Percentiles rank a stretch among this genome's conserved stretches.
Conservation (phyloP, 2,797 vertebrate species). For the Falco biarmicus region DNA sequence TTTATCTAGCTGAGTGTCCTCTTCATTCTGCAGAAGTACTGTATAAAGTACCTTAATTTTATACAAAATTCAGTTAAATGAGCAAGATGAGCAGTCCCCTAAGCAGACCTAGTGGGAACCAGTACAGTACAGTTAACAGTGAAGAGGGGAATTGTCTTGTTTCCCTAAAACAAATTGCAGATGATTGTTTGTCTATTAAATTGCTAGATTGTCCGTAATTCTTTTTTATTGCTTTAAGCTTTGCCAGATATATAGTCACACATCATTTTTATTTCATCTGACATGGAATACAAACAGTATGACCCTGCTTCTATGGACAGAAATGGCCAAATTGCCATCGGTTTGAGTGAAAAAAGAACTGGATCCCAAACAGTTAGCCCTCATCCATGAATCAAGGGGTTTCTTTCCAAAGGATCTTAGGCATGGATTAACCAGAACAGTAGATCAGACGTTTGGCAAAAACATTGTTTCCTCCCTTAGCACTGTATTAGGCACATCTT, state of each 20-base stretch:
- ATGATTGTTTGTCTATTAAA: not conserved
- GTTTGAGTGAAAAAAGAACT: not conserved
- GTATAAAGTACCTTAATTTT: not conserved
- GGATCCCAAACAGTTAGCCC: not conserved
- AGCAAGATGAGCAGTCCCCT: not conserved
- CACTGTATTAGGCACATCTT: not conserved
- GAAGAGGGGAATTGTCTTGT: not conserved
- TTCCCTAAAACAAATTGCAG: conserved; percentile 5
- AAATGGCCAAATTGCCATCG: not conserved
- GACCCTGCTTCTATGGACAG: not conserved
- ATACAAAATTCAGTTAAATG: not conserved
- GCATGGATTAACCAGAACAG: not conserved
- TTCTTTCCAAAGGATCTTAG: not conserved
- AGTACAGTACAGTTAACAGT: not conserved
- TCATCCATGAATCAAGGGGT: not conserved
- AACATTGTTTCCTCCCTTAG: not conserved
- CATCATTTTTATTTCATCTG: not conserved
- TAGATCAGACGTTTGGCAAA: not conserved
- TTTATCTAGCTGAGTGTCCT: not conserved
- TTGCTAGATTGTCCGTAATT: not conserved
- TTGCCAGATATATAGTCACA: not conserved
- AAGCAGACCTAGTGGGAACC: not conserved
- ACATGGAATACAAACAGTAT: not conserved
- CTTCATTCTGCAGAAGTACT: not conserved
- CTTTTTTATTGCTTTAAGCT: not conserved